Percentiles rank a stretch among this genome's conserved stretches.
phyloP scores from a whole-genome alignment of 1,140 invertebrate genomes.

The Danaus plexippus region DNA sequence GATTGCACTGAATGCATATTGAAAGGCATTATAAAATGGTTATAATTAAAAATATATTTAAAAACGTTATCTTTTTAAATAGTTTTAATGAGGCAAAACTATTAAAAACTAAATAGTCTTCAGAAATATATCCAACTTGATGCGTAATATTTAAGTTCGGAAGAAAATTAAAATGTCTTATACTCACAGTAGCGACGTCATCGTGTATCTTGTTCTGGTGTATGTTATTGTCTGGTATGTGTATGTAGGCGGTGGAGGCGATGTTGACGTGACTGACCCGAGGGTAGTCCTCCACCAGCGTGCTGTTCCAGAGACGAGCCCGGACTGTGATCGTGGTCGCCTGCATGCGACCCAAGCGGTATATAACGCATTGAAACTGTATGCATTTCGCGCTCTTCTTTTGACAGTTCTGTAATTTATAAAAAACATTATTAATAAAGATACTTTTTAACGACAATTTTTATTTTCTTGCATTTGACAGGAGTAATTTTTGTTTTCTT shows the following conservation, averaged over 20 bases:
- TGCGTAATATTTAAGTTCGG: too few relatives aligned
- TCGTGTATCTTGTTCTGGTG: slow-evolving; percentile 80
- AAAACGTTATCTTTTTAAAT: slow-evolving; percentile 1
- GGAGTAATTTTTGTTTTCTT: slow-evolving; percentile 2
- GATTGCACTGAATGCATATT: too few relatives aligned
- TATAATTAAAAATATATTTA: slow-evolving; percentile 23
- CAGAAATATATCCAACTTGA: too few relatives aligned
- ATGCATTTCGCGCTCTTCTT: slow-evolving; percentile 87
- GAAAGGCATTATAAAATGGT: too few relatives aligned
- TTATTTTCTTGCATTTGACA: background rate
- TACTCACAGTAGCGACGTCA: slow-evolving; percentile 73
- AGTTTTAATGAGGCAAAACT: background rate
- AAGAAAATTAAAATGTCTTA: background rate
- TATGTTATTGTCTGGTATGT: slow-evolving; percentile 80
- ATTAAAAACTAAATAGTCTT: too few relatives aligned
- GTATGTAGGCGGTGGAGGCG: slow-evolving; percentile 81
- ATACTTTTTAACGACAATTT: background rate
- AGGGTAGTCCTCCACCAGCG: slow-evolving; percentile 89
- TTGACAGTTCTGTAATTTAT: slow-evolving; percentile 80
- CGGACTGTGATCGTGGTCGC: slow-evolving; percentile 84
- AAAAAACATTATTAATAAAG: slow-evolving; percentile 9
- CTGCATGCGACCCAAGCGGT: slow-evolving; percentile 80
- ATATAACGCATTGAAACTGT: slow-evolving; percentile 85
- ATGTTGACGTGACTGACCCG: slow-evolving; percentile 88
- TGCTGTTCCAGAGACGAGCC: slow-evolving; percentile 92